Evolutionary conservation across 2,888 invertebrate species (phyloP), one percentile per base, ranked within the genome.

Genomic region (Rhorus exstirpatorius): DNA sequence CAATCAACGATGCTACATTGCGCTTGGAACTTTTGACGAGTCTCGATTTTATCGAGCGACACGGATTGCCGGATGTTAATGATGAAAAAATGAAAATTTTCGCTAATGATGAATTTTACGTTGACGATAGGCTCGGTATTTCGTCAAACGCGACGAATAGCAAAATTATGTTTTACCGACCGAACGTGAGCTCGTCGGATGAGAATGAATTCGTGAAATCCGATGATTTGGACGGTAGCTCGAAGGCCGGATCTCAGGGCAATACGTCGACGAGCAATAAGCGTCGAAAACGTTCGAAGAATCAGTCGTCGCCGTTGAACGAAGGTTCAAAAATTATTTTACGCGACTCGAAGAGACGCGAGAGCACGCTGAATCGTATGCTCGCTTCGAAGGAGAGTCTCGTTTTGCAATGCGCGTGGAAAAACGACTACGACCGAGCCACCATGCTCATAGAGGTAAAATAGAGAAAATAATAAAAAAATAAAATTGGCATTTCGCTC

Each of bases 361-460:
- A 87, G 24, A 94, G 94, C 87, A 94, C 96, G 84, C 93, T 96
- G 70, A 94, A 95, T 53, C 94, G 95, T 68, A 96, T 98, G 97
- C 91, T 97, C 70, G 95, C 97, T 7, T 95, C 96, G 35, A 96
- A 96, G 0, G 96, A 96, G 85, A 96, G 96, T 84, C 93, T 97
- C 55, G 95, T 97, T n/a, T 95, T 96, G 46, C 94, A 96, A 90
- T 97, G 97, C 53, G 93, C 98, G 51, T 96, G 96, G 87, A 95
- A 95, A 81, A 95, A 95, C 77, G 96, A 97, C 90, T 96, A 96
- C 85, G 94, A 94, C 4, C 96, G 96, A 93, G 97, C 97, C 0
- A 95, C 95, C 88, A 95, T 97, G 93, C 97, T 97, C 81, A 95
- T 97, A 86, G 95, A 97, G 96, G 97, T 97, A 93, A 94, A 31